Percentiles rank a stretch among this genome's conserved stretches.
These are phyloP conservation scores for Byasa hedistus DNA, from an alignment of 2,888 invertebrate genomes.

Conservation along the genomic window DNA sequence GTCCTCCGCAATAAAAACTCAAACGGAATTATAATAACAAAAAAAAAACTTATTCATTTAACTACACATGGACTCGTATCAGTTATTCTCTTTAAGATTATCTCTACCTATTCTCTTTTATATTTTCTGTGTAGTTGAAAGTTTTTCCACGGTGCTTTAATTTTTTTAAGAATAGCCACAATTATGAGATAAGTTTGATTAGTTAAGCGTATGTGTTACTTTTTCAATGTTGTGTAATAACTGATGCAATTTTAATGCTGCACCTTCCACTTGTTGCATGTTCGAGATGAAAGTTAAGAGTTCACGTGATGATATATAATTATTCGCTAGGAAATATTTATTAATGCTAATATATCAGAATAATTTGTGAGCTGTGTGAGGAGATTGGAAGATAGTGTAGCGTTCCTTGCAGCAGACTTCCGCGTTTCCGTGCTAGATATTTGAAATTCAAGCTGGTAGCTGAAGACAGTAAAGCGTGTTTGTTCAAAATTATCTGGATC, in stretches of 20 bases:
- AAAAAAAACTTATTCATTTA: neutral
- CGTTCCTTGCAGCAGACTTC: no score
- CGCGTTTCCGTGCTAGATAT: no score
- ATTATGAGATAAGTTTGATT: neutral
- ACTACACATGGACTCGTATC: neutral
- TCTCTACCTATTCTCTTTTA: neutral
- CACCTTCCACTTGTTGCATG: neutral
- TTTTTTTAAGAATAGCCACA: neutral
- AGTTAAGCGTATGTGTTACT: neutral
- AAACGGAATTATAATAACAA: no score
- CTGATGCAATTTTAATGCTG: neutral
- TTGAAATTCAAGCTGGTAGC: neutral
- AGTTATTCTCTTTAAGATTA: neutral
- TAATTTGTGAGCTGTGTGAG: neutral
- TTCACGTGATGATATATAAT: neutral
- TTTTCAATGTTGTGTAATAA: neutral
- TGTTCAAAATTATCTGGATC: neutral
- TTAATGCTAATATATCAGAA: neutral
- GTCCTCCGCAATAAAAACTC: no score
- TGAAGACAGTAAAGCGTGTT: neutral
- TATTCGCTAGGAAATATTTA: slow-evolving; percentile 2
- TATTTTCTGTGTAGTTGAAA: neutral
- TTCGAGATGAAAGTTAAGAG: slow-evolving; percentile 3
- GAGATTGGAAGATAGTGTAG: no score
- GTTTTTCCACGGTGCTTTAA: slow-evolving; percentile 1